Base-by-base conservation (phyloP, 2,797 vertebrate genomes). In the Schizothorax lantsangensis region DNA sequence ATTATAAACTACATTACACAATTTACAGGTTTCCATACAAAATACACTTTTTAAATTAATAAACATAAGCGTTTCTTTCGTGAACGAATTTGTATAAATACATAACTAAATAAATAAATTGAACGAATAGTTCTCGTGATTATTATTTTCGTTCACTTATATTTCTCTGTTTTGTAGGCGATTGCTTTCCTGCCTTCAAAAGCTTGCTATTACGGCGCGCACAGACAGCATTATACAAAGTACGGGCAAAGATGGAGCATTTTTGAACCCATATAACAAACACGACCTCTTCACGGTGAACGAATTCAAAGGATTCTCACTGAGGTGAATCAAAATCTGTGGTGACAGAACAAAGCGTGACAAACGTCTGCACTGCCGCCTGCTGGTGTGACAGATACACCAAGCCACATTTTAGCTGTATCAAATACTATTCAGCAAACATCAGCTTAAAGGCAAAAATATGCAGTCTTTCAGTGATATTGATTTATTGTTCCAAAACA, bases 401-500 rank as follows among this genome's bases (percentile, higher is more conserved):
- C 8, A 49, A 17, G 21, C 30, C 73, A 49, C 21, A 26, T 49
- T 84, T 36, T 33, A 38, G 11, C 1, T 38, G 45, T 47, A 40
- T 57, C 30, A 17, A 12, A 43, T 21, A 10, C 7, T 52, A 64
- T 23, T 38, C 1, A 64, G 12, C 57, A 38, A 36, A 11, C 7
- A 64, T 4, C 6, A n/a, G 5, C 57, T 17, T 52, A 21, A 84
- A 78, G 47, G 26, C 6, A 77, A n/a, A n/a, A 7, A 49, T 45
- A 15, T 30, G 23, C 11, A 26, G 23, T 40, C 30, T 40, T 17
- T 68, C 62, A 79, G 74, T n/a, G 26, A 54, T 74, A 77, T 43
- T 4, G n/a, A 69, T 85, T 85, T 85, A 85, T 81, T 86, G 54
- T 74, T 80, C 14, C 30, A 86, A 79, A 69, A 23, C 1, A 72